A percentile compares a stretch with the other conserved stretches of the same genome.
Conservation (phyloP, 2,888 invertebrate species). For the Drosophila vallismaia region DNA sequence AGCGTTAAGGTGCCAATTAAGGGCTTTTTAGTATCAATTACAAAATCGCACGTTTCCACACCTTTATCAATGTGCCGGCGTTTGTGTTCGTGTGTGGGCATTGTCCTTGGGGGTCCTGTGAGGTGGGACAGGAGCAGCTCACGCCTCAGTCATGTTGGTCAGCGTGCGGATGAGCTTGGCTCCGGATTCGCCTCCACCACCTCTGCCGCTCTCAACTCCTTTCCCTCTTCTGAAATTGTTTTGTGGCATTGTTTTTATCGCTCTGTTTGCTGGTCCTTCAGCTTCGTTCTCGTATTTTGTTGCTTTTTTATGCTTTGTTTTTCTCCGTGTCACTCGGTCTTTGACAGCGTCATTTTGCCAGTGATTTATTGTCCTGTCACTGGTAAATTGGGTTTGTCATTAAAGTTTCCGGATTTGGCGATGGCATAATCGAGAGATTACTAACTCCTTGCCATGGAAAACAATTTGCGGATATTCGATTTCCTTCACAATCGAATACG, state of each 20-base stretch:
- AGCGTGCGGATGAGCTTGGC: conserved; percentile 42
- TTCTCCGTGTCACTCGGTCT: conserved; percentile 54
- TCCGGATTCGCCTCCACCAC: conserved; percentile 4
- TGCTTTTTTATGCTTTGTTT: conserved; percentile 4
- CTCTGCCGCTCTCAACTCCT: conserved; percentile 17
- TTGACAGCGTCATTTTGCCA: conserved; percentile 71
- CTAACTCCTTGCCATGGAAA: conserved; percentile 11
- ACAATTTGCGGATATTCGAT: conserved; percentile 5
- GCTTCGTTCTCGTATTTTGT: conserved; percentile 5
- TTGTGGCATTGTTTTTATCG: conserved; percentile 67
- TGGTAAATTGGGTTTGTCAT: conserved; percentile 72
- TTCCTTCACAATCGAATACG: not conserved
- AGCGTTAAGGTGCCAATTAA: conserved; percentile 84
- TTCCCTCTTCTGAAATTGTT: conserved; percentile 68
- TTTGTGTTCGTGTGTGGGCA: conserved; percentile 15
- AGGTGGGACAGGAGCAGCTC: conserved; percentile 18
- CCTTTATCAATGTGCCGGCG: conserved; percentile 60
- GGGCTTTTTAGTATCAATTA: conserved; percentile 84
- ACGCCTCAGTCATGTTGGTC: conserved; percentile 59
- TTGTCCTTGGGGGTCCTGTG: conserved; percentile 23
- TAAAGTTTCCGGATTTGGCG: conserved; percentile 59
- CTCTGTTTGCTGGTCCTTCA: conserved; percentile 26
- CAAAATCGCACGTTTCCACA: conserved; percentile 82
- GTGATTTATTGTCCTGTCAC: conserved; percentile 71
- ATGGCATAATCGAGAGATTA: conserved; percentile 52